Base-by-base conservation (phyloP, 2,113 vertebrate species). In the Terrapene triunguis region DNA sequence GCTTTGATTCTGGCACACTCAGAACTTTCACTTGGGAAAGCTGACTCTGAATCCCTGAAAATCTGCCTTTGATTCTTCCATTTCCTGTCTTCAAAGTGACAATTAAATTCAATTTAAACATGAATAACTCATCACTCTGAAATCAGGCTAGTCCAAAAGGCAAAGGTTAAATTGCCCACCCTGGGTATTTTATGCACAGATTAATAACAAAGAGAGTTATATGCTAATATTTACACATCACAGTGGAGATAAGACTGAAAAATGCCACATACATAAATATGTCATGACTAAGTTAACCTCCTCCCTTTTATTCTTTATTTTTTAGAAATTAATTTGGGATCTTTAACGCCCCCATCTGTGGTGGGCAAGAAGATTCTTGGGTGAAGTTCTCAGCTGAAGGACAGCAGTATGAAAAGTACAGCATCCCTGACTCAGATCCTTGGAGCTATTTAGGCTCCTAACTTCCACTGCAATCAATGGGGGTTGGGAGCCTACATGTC, bases 221-320 rank as follows among this genome's bases (percentile, higher is more conserved):
- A 3, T 6, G 57, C 21, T 48, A 38, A 29, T n/a, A 10, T 10
- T 10, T 50, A 1, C 17, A 0, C 8, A 21, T 44, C 8, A 2
- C 35, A 13, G 17, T 53, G 59, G 29, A 76, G 76, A 50, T 3
- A 6, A 53, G 3, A 4, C 27, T 27, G 16, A 42, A 47, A 22
- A 3, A 47, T 38, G 57, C 69, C 65, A n/a, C 35, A 35, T 2
- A 4, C 38, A 29, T 65, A 88, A 53, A 62, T 53, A 51, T 5
- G 57, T 38, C 25, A 76, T 8, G 29, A n/a, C 62, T 35, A 35
- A 24, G 55, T 3, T 21, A 48, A 2, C 8, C 6, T 14, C 11
- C 11, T 13, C 72, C 38, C 38, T 16, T 25, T 44, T 38, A 22
- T 13, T 44, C 5, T 10, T 24, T 25, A 25, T 22, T 21, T 25